These are phyloP conservation scores for Saturnia pavonia DNA, from an alignment of 2,888 invertebrate genomes.

Conservation along the genomic window DNA sequence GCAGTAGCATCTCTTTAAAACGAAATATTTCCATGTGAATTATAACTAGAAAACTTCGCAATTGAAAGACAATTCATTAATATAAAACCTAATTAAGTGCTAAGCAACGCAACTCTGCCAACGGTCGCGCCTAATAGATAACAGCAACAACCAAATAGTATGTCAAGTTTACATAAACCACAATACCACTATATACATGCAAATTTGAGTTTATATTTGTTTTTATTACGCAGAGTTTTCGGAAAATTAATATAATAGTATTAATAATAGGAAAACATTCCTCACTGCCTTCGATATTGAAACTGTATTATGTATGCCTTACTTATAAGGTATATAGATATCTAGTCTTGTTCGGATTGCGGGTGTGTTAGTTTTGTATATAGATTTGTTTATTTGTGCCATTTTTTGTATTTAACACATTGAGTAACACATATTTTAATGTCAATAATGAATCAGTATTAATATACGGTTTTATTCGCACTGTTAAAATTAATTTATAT, in stretches of 20 bases:
- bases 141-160: neutral
- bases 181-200: neutral
- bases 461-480: neutral
- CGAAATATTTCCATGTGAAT: slow-evolving; percentile 12
- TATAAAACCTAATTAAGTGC: slow-evolving; percentile 63
- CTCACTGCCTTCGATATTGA: no score
- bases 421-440: no score
- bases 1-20: slow-evolving; percentile 3
- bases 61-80: slow-evolving; percentile 48
- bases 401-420: no score
- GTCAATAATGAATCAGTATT: neutral
- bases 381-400: no score
- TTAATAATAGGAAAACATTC: no score
- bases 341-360: no score
- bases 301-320: no score
- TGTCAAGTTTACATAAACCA: neutral
- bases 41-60: slow-evolving; percentile 16
- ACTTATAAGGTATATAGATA: no score
- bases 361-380: no score
- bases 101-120: slow-evolving; percentile 36
- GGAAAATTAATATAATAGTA: no score
- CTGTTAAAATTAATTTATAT: no score
- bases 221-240: no score
- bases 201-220: neutral
- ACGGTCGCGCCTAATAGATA: slow-evolving; percentile 11